Percentiles rank a stretch among this genome's conserved stretches.
Evolutionary conservation across 2,888 invertebrate species (phyloP).

Genomic region (Hirudinaria manillensis): DNA sequence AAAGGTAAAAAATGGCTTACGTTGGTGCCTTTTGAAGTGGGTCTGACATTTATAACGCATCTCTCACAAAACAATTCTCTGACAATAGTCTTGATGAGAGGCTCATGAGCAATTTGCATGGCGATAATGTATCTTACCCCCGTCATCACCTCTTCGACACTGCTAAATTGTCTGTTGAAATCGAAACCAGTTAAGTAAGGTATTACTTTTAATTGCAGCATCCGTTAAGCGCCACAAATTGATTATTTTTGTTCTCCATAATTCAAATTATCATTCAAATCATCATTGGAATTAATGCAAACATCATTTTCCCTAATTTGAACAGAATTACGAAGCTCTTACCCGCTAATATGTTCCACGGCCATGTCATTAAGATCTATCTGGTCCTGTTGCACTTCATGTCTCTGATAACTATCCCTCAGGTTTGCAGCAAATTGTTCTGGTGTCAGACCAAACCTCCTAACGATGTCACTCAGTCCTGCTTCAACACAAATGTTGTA

Average conservation of each 20-base stretch:
- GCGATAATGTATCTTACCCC: conserved; percentile 91
- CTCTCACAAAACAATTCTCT: conserved; percentile 78
- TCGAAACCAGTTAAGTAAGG: no score
- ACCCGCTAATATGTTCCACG: conserved; percentile 57
- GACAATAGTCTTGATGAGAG: conserved; percentile 70
- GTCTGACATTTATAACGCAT: conserved; percentile 71
- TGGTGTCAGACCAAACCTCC: conserved; percentile 83
- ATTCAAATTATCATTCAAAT: not conserved
- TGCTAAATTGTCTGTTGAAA: conserved; percentile 57
- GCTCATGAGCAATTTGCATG: conserved; percentile 84
- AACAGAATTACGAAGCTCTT: not conserved
- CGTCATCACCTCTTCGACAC: conserved; percentile 74
- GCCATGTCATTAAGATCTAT: conserved; percentile 76
- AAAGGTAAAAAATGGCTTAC: conserved; percentile 38
- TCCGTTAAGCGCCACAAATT: no score
- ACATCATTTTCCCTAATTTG: no score
- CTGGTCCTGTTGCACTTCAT: conserved; percentile 84
- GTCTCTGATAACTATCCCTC: conserved; percentile 85
- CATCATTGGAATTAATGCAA: no score
- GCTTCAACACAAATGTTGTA: conserved; percentile 80
- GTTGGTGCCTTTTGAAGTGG: conserved; percentile 84
- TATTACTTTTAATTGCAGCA: no score
- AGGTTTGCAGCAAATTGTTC: conserved; percentile 94
- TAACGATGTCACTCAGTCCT: conserved; percentile 72
- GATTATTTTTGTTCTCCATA: no score